Conservation (phyloP, 35 echinoderm and acorn worm genomes). For the Nesometra sesokonis region DNA sequence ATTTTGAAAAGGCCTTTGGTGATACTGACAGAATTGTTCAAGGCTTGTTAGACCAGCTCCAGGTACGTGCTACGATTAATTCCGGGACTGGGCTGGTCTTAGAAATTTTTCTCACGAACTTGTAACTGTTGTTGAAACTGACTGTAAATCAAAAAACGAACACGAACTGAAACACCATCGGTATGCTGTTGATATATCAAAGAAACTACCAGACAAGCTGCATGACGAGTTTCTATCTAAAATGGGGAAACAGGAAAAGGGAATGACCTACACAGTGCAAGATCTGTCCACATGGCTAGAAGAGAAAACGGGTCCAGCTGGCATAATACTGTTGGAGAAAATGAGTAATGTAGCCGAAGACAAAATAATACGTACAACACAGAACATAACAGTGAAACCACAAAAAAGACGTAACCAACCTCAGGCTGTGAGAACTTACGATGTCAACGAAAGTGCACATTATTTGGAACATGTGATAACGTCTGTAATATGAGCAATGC, state of each 20-base stretch:
- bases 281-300: neutral
- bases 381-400: neutral
- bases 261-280: neutral
- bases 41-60: neutral
- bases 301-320: constrained; percentile 7
- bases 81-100: constrained; percentile 4
- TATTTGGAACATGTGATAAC: constrained; percentile 14
- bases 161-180: constrained; percentile 4
- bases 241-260: constrained; percentile 1
- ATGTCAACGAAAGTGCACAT: neutral
- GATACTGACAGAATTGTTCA: neutral
- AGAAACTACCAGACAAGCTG: constrained; percentile 13
- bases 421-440: too few species aligned
- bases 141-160: neutral
- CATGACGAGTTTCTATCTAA: constrained; percentile 8
- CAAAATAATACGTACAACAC: neutral
- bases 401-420: neutral
- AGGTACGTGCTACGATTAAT: neutral
- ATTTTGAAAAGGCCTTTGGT: constrained; percentile 5
- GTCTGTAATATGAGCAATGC: neutral
- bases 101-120: constrained; percentile 12
- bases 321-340: constrained; percentile 7
- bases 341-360: too few species aligned
- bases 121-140: neutral
- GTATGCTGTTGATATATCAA: neutral